Evolutionary conservation across 2,113 vertebrate genomes (phyloP), one percentile per base, ranked within the genome.

Genomic region (Charadrius vociferus): DNA sequence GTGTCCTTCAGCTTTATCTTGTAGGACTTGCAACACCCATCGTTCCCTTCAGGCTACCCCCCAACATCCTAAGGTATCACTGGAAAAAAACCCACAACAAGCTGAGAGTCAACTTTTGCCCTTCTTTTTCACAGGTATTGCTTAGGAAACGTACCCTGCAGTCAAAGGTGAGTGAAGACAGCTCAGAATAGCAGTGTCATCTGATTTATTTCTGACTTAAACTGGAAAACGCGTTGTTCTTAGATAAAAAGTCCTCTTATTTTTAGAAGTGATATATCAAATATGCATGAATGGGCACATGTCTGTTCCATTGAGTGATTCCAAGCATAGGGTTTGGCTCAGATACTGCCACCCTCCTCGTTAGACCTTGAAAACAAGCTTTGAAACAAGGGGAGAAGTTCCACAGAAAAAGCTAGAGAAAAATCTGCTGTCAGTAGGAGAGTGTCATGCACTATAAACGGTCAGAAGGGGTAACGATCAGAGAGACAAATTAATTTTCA

Each of bases 231-330:
- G 2, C 0, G 0, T 50, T 74, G 37, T 91, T 90, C 89, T 89
- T 91, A 21, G 70, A 90, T 61, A 4, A 94, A 92, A 70, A n/a
- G 73, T 47, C 24, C 73, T 78, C 67, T 93, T 95, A 93, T 92
- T 97, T 96, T 97, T 91, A 95, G 92, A 81, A 97, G 71, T 16
- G 34, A 67, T 50, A 9, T 27, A 87, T 94, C 90, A 90, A 90
- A 94, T 91, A 96, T 93, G 86, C 81, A 92, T 91, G 95, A 94
- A 90, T 47, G 59, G 85, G 68, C 83, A 79, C 47, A 80, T 49
- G n/a, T 58, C 92, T 88, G 91, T 96, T 83, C 83, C 86, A 86
- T 29, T 67, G 79, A 94, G 71, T 63, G 75, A 90, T 66, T 83
- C 85, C 41, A 65, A 50, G 74, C 3, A 12, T 3, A 87, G 67